Base-by-base conservation (phyloP, 2,113 vertebrate species). In the Oncorhynchus keta region DNA sequence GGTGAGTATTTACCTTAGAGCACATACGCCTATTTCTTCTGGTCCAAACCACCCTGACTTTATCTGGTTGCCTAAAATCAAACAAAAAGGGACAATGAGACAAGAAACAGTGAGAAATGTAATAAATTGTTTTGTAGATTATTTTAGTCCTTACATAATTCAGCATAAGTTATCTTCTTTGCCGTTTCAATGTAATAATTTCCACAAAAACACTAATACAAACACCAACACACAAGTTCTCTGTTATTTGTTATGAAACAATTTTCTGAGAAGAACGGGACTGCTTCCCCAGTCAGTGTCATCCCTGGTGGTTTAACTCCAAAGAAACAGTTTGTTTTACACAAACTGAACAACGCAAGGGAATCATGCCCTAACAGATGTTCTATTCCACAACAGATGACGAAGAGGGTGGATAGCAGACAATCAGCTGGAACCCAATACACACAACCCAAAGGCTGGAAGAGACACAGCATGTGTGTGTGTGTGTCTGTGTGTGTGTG, bases 11-110 rank as follows among this genome's bases (percentile, higher is more conserved):
- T 72, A 97, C 96, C 95, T 97, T 97, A 73, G 96, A 96, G 81
- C 95, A 96, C 89, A 96, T 92, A 14, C 96, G 94, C 20, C 96
- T 91, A 92, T 96, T 97, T 83, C 96, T 92, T 70, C 96, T 92
- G 55, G 96, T 97, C 96, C 96, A 97, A 20, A 97, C 95, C 79
- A 97, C 94, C 70, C 95, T 91, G 80, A 97, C 87, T 84, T 97
- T 97, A 90, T 97, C 95, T 0, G 96, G 96, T 81, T 97, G 95
- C 96, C 96, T 97, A 74, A 82, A 85, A 68, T 81, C 1, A 84
- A n/a, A 0, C 6, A 3, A 66, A 28, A 68, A 18, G 13, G 7
- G 16, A 35, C 20, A 35, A 35, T n/a, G 14, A n/a, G 26, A 68
- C 75, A 70, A 51, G 22, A 65, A 67, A 73, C 77, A 69, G 69